Base-by-base conservation (phyloP, 2,888 invertebrate species). In the Xiphydria camelus region DNA sequence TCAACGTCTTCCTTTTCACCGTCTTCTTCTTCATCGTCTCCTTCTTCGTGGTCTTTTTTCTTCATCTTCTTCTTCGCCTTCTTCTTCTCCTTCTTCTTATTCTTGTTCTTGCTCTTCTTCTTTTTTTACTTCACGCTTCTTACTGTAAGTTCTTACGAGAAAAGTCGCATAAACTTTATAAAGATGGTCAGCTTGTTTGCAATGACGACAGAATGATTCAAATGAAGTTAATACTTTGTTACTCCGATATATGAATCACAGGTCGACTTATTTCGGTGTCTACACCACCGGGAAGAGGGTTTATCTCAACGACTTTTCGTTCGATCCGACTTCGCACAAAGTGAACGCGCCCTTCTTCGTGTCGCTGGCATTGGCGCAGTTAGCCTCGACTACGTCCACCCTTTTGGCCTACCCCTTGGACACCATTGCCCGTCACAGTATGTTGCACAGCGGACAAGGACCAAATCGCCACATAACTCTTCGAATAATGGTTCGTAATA, bases 371-470 rank as follows among this genome's bases (percentile, higher is more conserved):
- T 15, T 34, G 14, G 34, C 18, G 10, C 34, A 34, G 17, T 15
- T 18, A 4, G 15, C 34, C 7, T 34, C 34, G 9, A 7, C 17
- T n/a, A 34, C 15, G 2, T 15, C 34, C 10, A 17, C 17, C n/a
- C 3, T 42, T 2, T 5, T 49, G 1, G n/a, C 53, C n/a, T 53
- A 53, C 21, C 53, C 53, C 1, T 21, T 53, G 1, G 53, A 53
- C 7, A 53, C 53, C 4, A 26, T 45, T 19, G 31, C 45, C 1
- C 41, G 40, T 14, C 53, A 53, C 15, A 45, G 44, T 39, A 53
- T 53, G 53, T 42, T 53, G 18, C 23, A 22, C 15, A 49, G 49
- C 4, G 53, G 53, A 3, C 53, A 32, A 4, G 40, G 34, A 1
- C 1, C 18, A 2, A 5, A n/a, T 2, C 31, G n/a, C 0, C n/a